These are phyloP conservation scores for Chaitophorus viminalis DNA, from an alignment of 2,888 invertebrate species.

Conservation along the genomic window DNA sequence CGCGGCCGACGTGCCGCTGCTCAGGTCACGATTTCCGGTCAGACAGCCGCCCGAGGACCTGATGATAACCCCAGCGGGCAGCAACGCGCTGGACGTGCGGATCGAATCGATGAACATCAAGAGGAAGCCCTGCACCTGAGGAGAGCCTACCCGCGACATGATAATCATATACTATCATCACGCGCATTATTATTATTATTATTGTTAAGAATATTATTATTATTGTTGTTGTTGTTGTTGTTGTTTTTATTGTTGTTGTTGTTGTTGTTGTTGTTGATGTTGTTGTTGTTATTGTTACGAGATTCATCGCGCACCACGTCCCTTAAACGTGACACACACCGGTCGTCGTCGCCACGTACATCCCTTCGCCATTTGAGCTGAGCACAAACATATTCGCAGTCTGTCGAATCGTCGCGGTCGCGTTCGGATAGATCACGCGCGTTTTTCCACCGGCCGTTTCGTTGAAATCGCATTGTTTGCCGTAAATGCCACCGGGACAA, in stretches of 20 bases:
- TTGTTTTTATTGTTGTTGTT: neutral
- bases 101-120: conserved; percentile 34
- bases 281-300: neutral
- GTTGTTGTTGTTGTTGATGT: no score
- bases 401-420: no score
- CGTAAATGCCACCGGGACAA: neutral
- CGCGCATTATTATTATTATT: neutral
- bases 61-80: neutral
- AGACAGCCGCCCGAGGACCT: neutral
- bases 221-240: conserved; percentile 9
- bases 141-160: neutral
- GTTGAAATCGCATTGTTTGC: neutral
- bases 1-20: conserved; percentile 18
- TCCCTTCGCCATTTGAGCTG: no score
- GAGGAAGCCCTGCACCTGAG: conserved; percentile 19
- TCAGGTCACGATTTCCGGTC: conserved; percentile 37
- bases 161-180: neutral
- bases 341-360: no score
- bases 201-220: neutral
- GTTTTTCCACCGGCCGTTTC: neutral
- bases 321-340: neutral
- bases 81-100: conserved; percentile 52
- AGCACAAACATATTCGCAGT: no score
- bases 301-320: neutral
- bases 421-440: neutral